A percentile compares a stretch with the other conserved stretches of the same genome.
Conservation (phyloP, 2,113 vertebrate species). For the Corythornis madagascariensis region DNA sequence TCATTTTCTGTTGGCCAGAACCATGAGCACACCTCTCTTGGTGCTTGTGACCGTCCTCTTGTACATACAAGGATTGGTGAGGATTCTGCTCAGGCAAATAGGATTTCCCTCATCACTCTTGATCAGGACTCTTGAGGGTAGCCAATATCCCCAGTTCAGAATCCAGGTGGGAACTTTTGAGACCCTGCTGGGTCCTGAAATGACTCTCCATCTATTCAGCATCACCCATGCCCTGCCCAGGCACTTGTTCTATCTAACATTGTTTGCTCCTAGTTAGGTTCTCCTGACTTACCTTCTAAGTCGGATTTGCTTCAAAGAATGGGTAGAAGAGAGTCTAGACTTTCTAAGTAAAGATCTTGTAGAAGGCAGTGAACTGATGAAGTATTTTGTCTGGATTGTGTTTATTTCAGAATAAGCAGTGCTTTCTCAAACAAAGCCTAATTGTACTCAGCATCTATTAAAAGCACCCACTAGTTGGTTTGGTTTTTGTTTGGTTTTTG, state of each 20-base stretch:
- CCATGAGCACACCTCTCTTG: background rate
- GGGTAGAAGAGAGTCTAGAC: background rate
- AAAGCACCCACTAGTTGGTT: background rate
- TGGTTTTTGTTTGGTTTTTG: background rate
- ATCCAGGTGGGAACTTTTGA: background rate
- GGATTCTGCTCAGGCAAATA: background rate
- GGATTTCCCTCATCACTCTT: background rate
- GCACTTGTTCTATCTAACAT: background rate
- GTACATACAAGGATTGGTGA: background rate
- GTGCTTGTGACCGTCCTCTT: background rate
- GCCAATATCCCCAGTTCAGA: background rate
- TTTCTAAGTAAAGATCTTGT: background rate
- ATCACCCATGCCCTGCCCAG: background rate
- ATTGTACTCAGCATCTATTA: slow-evolving; percentile 1
- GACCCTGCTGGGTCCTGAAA: background rate
- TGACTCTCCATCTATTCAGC: background rate
- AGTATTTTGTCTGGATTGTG: slow-evolving; percentile 5
- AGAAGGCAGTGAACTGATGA: background rate
- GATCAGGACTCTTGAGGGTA: background rate
- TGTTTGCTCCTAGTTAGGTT: background rate
- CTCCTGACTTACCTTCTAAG: background rate
- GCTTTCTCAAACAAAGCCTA: slow-evolving; percentile 28
- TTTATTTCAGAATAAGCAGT: slow-evolving; percentile 23
- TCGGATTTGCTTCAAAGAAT: background rate
- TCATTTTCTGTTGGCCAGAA: background rate